Conservation (phyloP, 2,113 vertebrate genomes). For the Cervus canadensis region DNA sequence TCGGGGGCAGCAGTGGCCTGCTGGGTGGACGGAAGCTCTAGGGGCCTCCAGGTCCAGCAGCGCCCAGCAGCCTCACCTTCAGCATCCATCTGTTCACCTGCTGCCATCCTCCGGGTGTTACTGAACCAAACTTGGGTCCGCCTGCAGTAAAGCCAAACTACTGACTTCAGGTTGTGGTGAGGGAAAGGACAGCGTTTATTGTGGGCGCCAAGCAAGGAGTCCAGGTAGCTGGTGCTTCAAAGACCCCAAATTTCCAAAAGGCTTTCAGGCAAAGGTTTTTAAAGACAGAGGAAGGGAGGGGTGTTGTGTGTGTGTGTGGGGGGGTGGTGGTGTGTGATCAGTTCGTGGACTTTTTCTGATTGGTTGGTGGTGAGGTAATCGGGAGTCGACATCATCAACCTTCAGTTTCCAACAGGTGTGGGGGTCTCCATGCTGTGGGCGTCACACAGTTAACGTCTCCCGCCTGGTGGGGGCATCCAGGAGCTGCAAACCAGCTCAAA, state of each 20-base stretch:
- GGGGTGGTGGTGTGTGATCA: accelerated
- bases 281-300: neutral
- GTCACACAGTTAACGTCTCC: neutral
- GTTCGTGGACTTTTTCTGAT: neutral
- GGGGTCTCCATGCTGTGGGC: neutral
- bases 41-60: neutral
- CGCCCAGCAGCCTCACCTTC: accelerated
- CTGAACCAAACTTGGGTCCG: accelerated
- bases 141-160: neutral
- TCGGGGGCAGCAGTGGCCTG: neutral
- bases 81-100: neutral
- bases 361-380: neutral
- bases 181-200: accelerated
- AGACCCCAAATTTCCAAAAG: neutral
- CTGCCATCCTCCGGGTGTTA: accelerated
- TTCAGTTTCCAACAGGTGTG: neutral
- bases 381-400: neutral
- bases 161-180: neutral
- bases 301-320: neutral
- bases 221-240: neutral
- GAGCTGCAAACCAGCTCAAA: neutral
- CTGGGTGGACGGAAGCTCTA: accelerated
- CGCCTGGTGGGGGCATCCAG: neutral
- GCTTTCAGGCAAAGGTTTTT: neutral
- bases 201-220: neutral